Percentiles rank a stretch among this genome's conserved stretches.
Conservation (phyloP, 2,113 vertebrate genomes). For the Lepus timidus region DNA sequence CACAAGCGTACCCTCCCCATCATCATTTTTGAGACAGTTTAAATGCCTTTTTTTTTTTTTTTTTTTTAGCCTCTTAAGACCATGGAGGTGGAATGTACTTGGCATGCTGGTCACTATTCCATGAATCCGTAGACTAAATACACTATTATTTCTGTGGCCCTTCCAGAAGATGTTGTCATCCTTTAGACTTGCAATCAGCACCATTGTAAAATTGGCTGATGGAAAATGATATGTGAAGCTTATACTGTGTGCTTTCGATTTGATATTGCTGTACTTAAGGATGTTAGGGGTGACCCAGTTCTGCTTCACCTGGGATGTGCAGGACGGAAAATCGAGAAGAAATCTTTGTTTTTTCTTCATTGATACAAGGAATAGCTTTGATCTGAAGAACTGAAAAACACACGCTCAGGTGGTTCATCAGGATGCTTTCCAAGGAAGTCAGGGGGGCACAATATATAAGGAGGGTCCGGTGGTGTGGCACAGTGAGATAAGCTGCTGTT, state of each 20-base stretch:
- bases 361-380: constrained; percentile 21
- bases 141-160: constrained; percentile 64
- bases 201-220: constrained; percentile 44
- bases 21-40: constrained; percentile 30
- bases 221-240: not conserved
- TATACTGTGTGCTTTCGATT: not conserved
- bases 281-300: not conserved
- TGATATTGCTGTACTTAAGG: not conserved
- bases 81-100: not conserved
- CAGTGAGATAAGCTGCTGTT: no score
- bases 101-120: not conserved
- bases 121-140: constrained; percentile 70
- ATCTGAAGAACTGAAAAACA: constrained; percentile 54
- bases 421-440: constrained; percentile 36
- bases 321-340: constrained; percentile 14
- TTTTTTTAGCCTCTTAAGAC: not conserved
- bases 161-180: not conserved
- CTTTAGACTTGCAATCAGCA: constrained; percentile 39
- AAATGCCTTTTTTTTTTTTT: not conserved
- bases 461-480: no score
- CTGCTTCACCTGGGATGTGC: not conserved
- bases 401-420: constrained; percentile 27
- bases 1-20: not conserved
- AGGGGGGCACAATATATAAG: constrained; percentile 6
- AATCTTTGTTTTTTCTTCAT: not conserved